phyloP scores from a whole-genome alignment of 2,113 vertebrate genomes.

The Mobula birostris region DNA sequence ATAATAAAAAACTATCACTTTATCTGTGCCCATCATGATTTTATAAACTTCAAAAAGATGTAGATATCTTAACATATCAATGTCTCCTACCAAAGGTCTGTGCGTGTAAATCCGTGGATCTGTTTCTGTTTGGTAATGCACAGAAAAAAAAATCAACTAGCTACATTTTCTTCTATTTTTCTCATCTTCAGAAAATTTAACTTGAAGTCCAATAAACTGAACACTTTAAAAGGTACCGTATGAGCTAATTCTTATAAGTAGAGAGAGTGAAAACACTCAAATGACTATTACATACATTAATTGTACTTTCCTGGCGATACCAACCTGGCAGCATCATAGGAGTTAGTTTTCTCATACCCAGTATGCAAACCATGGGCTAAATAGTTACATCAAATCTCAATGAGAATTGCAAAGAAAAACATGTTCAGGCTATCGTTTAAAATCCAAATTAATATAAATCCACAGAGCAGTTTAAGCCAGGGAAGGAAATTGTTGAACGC shows the following conservation, averaged over 20 bases:
- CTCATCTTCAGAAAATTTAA: neutral
- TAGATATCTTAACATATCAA: neutral
- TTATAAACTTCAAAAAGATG: no score
- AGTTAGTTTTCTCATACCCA: neutral
- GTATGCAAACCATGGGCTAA: conserved; percentile 3
- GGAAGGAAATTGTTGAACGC: neutral
- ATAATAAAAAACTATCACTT: no score
- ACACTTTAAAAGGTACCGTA: neutral
- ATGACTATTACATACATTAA: neutral
- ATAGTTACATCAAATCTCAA: neutral
- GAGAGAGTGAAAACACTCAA: neutral
- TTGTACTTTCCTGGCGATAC: neutral
- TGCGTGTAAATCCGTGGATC: neutral
- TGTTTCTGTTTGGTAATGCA: neutral
- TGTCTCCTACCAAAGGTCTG: neutral
- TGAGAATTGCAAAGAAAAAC: conserved; percentile 3
- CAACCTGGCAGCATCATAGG: neutral
- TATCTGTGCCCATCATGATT: no score
- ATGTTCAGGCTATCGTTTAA: conserved; percentile 16
- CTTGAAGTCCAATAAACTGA: neutral
- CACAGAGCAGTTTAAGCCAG: neutral
- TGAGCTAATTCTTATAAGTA: neutral
- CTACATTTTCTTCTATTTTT: neutral
- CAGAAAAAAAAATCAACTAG: neutral
- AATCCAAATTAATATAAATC: conserved; percentile 24